These are phyloP conservation scores for Saccopteryx bilineata DNA, from an alignment of 2,113 vertebrate species.

Conservation along the genomic window DNA sequence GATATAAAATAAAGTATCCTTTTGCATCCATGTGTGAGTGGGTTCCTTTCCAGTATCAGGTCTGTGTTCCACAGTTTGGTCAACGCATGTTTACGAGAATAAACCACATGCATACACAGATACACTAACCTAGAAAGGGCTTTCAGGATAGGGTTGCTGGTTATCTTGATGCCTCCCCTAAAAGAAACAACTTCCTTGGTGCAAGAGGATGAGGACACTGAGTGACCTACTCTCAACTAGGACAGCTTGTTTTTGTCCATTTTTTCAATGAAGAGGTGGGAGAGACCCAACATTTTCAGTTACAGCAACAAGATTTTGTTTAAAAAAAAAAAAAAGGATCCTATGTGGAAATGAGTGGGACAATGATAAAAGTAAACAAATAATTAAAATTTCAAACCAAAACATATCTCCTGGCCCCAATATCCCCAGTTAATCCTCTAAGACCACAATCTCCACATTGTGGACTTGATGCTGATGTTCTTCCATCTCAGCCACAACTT, in stretches of 20 bases:
- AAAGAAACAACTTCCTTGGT: conserved; percentile 59
- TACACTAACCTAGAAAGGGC: conserved; percentile 49
- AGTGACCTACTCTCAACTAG: conserved; percentile 72
- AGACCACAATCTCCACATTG: conserved; percentile 92
- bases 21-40: conserved; percentile 68
- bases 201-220: conserved; percentile 46
- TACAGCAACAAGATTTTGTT: conserved; percentile 80
- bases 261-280: conserved; percentile 74
- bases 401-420: conserved; percentile 71
- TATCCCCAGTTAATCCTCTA: conserved; percentile 89
- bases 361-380: conserved; percentile 86
- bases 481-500: conserved; percentile 89
- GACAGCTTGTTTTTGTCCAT: conserved; percentile 80
- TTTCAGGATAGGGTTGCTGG: background rate
- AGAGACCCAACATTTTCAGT: conserved; percentile 78
- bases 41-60: conserved; percentile 74
- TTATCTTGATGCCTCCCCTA: conserved; percentile 60
- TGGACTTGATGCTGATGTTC: conserved; percentile 93
- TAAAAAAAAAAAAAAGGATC: conserved; percentile 72
- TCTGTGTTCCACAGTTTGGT: conserved; percentile 70
- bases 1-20: conserved; percentile 79
- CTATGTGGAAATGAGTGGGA: conserved; percentile 84
- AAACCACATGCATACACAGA: conserved; percentile 58
- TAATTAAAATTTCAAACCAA: conserved; percentile 84
- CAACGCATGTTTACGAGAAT: conserved; percentile 69